phyloP scores from a whole-genome alignment of 2,888 invertebrate genomes.

The Eulithis testata region DNA sequence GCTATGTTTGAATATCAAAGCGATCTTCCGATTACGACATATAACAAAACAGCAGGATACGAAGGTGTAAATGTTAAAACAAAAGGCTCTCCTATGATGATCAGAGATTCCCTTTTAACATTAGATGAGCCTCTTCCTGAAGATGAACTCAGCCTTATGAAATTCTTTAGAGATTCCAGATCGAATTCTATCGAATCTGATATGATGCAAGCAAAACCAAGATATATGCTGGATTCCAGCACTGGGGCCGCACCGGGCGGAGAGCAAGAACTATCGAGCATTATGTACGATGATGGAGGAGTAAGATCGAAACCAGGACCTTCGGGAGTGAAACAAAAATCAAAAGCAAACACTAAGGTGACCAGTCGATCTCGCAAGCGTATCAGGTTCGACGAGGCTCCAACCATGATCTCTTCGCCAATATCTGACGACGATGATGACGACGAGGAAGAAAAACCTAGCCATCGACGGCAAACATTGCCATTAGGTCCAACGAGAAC shows the following conservation, averaged over 20 bases:
- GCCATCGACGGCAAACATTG: constrained; percentile 32
- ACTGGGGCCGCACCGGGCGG: background rate
- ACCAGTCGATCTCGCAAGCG: constrained; percentile 44
- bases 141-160: constrained; percentile 61
- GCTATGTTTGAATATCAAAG: constrained; percentile 17
- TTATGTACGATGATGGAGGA: constrained; percentile 36
- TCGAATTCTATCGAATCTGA: constrained; percentile 40
- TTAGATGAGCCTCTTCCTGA: constrained; percentile 32
- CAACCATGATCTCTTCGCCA: constrained; percentile 50
- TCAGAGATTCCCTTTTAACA: constrained; percentile 29
- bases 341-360: constrained; percentile 4
- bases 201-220: constrained; percentile 20
- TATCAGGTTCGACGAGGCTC: constrained; percentile 64
- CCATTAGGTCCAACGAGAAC: constrained; percentile 32
- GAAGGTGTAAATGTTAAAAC: background rate
- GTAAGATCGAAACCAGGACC: constrained; percentile 23
- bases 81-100: constrained; percentile 12
- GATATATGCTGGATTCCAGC: constrained; percentile 12
- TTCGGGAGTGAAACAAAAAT: constrained; percentile 9
- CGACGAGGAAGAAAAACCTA: constrained; percentile 25
- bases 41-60: background rate
- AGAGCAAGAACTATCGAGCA: constrained; percentile 43
- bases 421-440: constrained; percentile 36
- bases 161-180: constrained; percentile 54
- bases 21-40: constrained; percentile 6